These are phyloP conservation scores for Erebia aethiops DNA, from an alignment of 2,888 invertebrate species.

Conservation along the genomic window DNA sequence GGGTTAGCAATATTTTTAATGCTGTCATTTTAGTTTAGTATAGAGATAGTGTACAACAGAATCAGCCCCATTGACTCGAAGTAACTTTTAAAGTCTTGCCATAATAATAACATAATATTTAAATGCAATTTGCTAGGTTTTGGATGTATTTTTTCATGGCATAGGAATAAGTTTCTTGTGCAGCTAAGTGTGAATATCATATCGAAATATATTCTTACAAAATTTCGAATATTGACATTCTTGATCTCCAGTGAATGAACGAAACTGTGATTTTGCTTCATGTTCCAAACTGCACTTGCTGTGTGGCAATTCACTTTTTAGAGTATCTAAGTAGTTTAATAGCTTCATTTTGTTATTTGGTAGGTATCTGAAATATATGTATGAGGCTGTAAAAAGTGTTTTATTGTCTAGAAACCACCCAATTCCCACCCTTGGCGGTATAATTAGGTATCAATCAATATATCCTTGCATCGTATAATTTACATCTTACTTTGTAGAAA, in stretches of 20 bases:
- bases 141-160: slow-evolving; percentile 11
- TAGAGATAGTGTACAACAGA: too few species aligned
- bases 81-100: slow-evolving; percentile 23
- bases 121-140: slow-evolving; percentile 8
- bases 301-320: slow-evolving; percentile 30
- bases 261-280: slow-evolving; percentile 10
- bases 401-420: slow-evolving; percentile 2
- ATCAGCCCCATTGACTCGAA: too few species aligned
- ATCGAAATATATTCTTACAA: neutral
- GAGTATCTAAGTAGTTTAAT: slow-evolving; percentile 25
- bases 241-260: slow-evolving; percentile 7
- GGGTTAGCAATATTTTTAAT: too few species aligned
- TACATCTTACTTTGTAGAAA: too few species aligned
- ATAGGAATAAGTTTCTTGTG: slow-evolving; percentile 3
- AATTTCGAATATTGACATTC: neutral
- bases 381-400: slow-evolving; percentile 51
- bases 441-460: too few species aligned
- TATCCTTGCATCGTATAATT: too few species aligned
- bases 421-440: neutral
- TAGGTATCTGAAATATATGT: slow-evolving; percentile 63
- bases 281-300: slow-evolving; percentile 22
- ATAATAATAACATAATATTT: slow-evolving; percentile 3
- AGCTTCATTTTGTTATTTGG: slow-evolving; percentile 67
- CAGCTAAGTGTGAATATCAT: slow-evolving; percentile 11
- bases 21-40: too few species aligned